Conservation (phyloP, 1,140 invertebrate species). For the Meloidogyne exigua region DNA sequence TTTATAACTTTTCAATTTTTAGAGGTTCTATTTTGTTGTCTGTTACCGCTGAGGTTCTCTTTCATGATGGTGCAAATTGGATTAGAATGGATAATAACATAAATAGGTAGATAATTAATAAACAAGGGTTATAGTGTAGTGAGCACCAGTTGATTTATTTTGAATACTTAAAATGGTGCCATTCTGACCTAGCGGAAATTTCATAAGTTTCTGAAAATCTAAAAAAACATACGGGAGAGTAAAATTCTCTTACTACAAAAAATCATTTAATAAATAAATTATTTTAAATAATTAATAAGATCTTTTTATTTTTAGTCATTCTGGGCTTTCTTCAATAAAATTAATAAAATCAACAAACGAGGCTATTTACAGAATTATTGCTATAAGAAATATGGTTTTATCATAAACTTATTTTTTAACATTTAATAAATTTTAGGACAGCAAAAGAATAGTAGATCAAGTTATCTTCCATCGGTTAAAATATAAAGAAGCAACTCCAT, state of each 20-base stretch:
- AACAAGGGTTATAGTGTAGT: no score
- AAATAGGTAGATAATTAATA: background rate
- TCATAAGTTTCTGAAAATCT: no score
- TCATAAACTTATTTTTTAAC: background rate
- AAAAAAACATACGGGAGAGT: no score
- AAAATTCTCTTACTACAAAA: no score
- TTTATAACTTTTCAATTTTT: background rate
- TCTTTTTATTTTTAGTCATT: constrained; percentile 1
- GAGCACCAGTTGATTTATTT: no score
- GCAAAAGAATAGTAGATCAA: constrained; percentile 13
- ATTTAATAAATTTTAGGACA: constrained; percentile 8
- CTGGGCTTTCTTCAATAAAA: constrained; percentile 11
- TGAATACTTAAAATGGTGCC: no score
- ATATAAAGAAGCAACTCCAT: constrained; percentile 28
- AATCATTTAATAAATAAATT: no score
- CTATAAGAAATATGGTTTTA: constrained; percentile 13
- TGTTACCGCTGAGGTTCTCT: constrained; percentile 17
- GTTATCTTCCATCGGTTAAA: constrained; percentile 16
- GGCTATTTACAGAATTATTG: constrained; percentile 21
- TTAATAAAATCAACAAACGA: constrained; percentile 9
- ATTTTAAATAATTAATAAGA: no score
- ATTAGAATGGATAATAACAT: constrained; percentile 13
- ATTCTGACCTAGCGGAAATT: no score
- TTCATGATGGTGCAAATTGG: constrained; percentile 20
- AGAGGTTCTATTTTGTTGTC: constrained; percentile 16